phyloP scores from a whole-genome alignment of 2,888 invertebrate species.

The Orthosia gracilis region DNA sequence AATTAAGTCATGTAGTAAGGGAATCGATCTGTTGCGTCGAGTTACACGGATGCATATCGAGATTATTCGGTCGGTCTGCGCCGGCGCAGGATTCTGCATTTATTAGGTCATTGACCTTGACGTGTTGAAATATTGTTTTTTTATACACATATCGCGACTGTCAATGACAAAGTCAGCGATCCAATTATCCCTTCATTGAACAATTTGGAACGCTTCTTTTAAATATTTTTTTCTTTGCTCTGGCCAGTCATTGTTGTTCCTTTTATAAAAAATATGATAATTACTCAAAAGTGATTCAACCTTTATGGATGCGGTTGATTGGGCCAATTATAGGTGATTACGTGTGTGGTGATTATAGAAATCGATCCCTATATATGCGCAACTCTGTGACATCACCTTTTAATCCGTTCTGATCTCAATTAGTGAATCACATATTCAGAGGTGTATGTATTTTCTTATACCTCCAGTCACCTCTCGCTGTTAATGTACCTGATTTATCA shows the following conservation, averaged over 20 bases:
- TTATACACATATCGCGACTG: conserved; percentile 17
- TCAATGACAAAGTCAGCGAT: conserved; percentile 49
- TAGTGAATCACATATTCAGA: too few relatives aligned
- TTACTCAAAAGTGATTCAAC: conserved; percentile 66
- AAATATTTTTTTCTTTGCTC: conserved; percentile 30
- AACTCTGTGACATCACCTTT: conserved; percentile 58
- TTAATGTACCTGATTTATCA: too few relatives aligned
- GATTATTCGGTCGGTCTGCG: conserved; percentile 67
- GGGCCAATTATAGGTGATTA: conserved; percentile 64
- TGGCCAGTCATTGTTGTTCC: conserved; percentile 50
- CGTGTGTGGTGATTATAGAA: conserved; percentile 47
- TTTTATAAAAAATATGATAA: conserved; percentile 54
- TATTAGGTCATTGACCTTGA: conserved; percentile 63
- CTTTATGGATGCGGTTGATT: conserved; percentile 63
- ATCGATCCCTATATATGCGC: conserved; percentile 51
- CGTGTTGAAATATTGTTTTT: conserved; percentile 40
- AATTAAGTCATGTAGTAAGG: conserved; percentile 84
- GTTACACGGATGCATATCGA: conserved; percentile 83
- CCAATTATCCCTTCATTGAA: conserved; percentile 30
- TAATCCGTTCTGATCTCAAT: conserved; percentile 20
- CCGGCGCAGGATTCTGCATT: conserved; percentile 60
- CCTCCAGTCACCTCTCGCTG: too few relatives aligned
- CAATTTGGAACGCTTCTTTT: conserved; percentile 48
- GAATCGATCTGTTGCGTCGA: conserved; percentile 85
- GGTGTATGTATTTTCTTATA: too few relatives aligned